Base-by-base conservation (phyloP, 1,140 invertebrate genomes). In the Bathynomus jamesi region DNA sequence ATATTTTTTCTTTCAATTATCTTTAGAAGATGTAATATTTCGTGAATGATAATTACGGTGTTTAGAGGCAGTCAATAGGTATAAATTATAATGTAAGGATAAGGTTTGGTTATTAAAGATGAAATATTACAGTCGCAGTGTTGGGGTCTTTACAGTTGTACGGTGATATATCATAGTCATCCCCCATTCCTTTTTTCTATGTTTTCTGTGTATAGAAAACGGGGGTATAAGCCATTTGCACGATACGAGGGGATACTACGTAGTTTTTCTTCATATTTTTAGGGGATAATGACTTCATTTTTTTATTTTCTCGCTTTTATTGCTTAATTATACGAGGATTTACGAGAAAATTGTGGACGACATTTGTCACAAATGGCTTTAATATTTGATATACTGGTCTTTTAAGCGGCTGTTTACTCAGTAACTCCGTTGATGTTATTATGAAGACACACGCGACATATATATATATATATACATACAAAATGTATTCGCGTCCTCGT, bases 161-260 rank as follows among this genome's bases (percentile, higher is more conserved):
- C 2, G 21, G 21, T 53, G 21, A 53, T 53, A 17, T 53, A 53
- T 53, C 21, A 53, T 21, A 5, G 40, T 53, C 40, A 17, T 53
- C 40, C 40, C 40, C 21, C n/a, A n/a, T 53, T 21, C 21, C 11
- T 53, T 53, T 17, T 53, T 53, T 53, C 40, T 53, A 17, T 21
- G 40, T 53, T 53, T 53, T 53, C 40, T 53, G 40, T 53, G 40
- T 53, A 53, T 53, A 53, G 40, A 53, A 53, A 53, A 53, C 40
- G 40, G 21, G 40, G 21, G 40, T 53, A 21, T n/a, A 53, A 53
- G 40, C 21, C 40, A 53, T 53, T 53, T 53, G 40, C 40, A 53
- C 40, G 40, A 53, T 53, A 53, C 40, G 40, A 53, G 13, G 40
- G 40, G 40, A 21, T 17, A 53, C 40, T 53, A 53, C 21, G 40